Evolutionary conservation across 2,888 invertebrate genomes (phyloP), one percentile per base, ranked within the genome.

Genomic region (Cryptops parisi): DNA sequence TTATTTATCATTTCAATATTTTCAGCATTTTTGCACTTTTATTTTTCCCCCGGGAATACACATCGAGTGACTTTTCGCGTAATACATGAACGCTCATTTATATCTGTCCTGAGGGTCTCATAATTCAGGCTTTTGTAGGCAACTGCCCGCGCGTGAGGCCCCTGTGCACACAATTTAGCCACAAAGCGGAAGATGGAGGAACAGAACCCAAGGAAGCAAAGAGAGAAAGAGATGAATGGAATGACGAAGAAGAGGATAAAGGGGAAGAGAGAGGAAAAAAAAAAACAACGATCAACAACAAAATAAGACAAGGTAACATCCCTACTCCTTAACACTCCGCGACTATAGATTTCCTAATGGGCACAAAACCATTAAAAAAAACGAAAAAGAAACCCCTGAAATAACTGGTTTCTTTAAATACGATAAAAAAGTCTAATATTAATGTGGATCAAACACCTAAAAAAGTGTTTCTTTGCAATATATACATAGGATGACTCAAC

Each of bases 1-100:
- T 52, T 52, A 52, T 52, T 52, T 52, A 52, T 52, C 52, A 52
- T 52, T 52, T 52, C 52, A 52, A 52, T 52, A 52, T 52, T 52
- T 52, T 52, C 52, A 52, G 45, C 52, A 52, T 52, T 52, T 52
- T 52, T 52, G 52, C 52, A 52, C 52, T 52, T 52, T 52, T 52
- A 52, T 52, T 52, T 52, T 44, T 52, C 52, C 52, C 17, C 26
- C 44, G 52, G 52, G 52, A 52, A 52, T 52, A 52, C n/a, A n/a
- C 44, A 52, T 52, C 52, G 45, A 52, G 45, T 45, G 52, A 52
- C 52, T 52, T 52, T 52, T 43, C 26, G 44, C 52, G 45, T 52
- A 52, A 52, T 52, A 52, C 44, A 45, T 43, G 52, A 52, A 52
- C 52, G 45, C 52, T 52, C 52, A 52, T 52, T 52, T 52, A 45